phyloP scores from a whole-genome alignment of 1,140 invertebrate species.

The Lasioglossum albipes region DNA sequence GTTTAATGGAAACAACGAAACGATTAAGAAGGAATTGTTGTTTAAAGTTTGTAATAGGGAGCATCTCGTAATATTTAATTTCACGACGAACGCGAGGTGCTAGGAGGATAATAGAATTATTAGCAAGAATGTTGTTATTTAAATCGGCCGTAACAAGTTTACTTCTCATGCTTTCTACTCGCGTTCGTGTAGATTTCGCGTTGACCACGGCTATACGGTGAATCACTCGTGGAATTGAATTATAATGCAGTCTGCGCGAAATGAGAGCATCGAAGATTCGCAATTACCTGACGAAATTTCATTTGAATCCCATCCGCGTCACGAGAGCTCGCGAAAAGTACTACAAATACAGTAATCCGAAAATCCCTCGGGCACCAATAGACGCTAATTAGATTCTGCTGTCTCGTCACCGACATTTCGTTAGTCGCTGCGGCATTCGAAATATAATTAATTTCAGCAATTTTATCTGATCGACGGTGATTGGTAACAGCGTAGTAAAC shows the following conservation, averaged over 20 bases:
- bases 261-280: slow-evolving; percentile 47
- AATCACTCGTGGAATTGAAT: slow-evolving; percentile 43
- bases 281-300: slow-evolving; percentile 59
- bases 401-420: background rate
- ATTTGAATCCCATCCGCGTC: slow-evolving; percentile 40
- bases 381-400: background rate
- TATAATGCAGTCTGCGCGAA: slow-evolving; percentile 27
- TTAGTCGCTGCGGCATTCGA: background rate
- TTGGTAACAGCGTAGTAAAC: background rate
- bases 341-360: slow-evolving; percentile 7
- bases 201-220: background rate
- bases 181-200: background rate
- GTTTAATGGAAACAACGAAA: no score
- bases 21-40: no score
- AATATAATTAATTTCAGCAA: slow-evolving; percentile 11
- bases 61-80: background rate
- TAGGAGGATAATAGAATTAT: background rate
- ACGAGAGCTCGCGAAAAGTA: slow-evolving; percentile 35
- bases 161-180: background rate
- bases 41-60: no score
- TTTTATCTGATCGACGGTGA: background rate
- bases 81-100: background rate
- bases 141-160: background rate
- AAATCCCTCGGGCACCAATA: background rate
- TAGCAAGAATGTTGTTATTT: background rate